A percentile compares a stretch with the other conserved stretches of the same genome.
phyloP scores from a whole-genome alignment of 2,113 vertebrate species.

The Columba janthina region DNA sequence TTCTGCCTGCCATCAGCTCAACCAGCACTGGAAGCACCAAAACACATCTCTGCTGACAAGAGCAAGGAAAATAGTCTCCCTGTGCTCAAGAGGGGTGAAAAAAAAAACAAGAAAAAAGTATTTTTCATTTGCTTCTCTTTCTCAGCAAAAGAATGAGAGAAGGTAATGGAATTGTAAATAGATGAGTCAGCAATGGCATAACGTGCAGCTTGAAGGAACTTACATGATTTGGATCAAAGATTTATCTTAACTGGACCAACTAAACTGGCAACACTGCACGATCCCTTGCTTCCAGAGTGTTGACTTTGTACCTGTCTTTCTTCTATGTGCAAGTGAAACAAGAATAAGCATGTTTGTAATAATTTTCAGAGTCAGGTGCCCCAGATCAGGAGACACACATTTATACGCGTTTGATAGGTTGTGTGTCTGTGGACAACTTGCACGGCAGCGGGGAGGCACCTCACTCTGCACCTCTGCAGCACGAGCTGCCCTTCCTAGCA shows the following conservation, averaged over 20 bases:
- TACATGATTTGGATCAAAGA: conserved; percentile 47
- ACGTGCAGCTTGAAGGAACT: conserved; percentile 56
- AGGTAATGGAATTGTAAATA: conserved; percentile 20
- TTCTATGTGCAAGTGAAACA: neutral
- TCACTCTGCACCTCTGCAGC: neutral
- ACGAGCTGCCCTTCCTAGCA: neutral
- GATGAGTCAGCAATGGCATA: conserved; percentile 39
- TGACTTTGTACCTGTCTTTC: conserved; percentile 4
- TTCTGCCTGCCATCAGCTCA: neutral
- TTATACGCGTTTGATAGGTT: neutral
- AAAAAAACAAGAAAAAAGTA: no score
- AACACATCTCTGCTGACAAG: neutral
- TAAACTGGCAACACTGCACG: conserved; percentile 28
- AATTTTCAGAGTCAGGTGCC: neutral
- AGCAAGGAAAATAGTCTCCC: neutral
- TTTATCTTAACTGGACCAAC: conserved; percentile 53
- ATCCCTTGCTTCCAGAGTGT: conserved; percentile 10
- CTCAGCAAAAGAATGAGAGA: neutral
- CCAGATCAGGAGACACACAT: neutral
- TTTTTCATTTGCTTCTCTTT: neutral
- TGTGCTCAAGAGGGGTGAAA: neutral
- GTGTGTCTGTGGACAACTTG: neutral
- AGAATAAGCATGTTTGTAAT: neutral
- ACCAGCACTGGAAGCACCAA: neutral
- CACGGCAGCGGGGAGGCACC: neutral